phyloP scores from a whole-genome alignment of 1,140 invertebrate genomes.

The Aphaenogaster ashmeadi region DNA sequence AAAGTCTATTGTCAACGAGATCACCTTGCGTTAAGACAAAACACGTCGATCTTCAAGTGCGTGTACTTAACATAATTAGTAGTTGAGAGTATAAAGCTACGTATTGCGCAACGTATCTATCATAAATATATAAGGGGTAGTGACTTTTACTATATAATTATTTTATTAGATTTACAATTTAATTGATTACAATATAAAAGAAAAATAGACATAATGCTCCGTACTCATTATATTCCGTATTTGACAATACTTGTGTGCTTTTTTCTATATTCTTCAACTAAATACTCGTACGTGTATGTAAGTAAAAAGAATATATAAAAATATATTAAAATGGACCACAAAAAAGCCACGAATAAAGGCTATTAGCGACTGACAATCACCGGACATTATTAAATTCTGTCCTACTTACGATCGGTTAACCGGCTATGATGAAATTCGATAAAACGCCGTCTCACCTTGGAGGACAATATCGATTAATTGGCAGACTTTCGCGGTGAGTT shows the following conservation, averaged over 20 bases:
- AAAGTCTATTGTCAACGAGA: not conserved
- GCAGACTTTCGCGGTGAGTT: conserved; percentile 56
- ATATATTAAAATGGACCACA: conserved; percentile 36
- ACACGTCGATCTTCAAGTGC: not conserved
- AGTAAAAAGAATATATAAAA: conserved; percentile 9
- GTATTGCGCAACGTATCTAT: not conserved
- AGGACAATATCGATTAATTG: conserved; percentile 59
- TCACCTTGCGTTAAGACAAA: not conserved
- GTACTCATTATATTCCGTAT: no score
- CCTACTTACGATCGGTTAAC: conserved; percentile 54
- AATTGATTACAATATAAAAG: not conserved
- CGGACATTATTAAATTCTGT: conserved; percentile 51
- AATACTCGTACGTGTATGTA: not conserved
- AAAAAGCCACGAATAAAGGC: conserved; percentile 47
- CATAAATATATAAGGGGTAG: not conserved
- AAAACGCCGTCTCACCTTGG: conserved; percentile 47
- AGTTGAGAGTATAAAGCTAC: not conserved
- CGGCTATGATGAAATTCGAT: conserved; percentile 40
- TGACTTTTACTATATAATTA: not conserved
- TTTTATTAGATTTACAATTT: not conserved
- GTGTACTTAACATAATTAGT: not conserved
- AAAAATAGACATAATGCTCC: not conserved
- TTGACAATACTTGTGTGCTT: not conserved
- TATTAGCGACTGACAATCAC: conserved; percentile 47
- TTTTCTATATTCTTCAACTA: not conserved